A percentile compares a stretch with the other conserved stretches of the same genome.
phyloP scores from a whole-genome alignment of 2,797 vertebrate species.

The Trematomus bernacchii region DNA sequence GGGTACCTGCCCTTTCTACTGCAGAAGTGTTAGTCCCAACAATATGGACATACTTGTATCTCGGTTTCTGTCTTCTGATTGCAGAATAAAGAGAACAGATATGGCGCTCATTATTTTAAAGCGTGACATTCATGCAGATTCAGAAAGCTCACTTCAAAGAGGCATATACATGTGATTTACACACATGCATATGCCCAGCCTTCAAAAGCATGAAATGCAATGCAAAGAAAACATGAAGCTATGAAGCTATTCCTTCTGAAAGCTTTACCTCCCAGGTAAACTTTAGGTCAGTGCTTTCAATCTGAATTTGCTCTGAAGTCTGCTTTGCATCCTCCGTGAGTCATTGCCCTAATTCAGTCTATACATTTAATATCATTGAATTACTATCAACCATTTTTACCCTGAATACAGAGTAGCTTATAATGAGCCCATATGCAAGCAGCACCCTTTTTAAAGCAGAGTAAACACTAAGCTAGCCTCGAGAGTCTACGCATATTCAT shows the following conservation, averaged over 20 bases:
- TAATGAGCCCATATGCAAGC: constrained; percentile 68
- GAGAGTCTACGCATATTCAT: constrained; percentile 69
- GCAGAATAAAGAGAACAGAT: background rate
- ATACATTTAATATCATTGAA: constrained; percentile 57
- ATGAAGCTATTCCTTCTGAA: constrained; percentile 3
- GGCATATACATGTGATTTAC: background rate
- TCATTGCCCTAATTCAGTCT: constrained; percentile 44
- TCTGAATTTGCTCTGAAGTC: constrained; percentile 4
- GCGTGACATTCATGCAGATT: background rate
- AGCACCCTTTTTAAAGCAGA: constrained; percentile 60
- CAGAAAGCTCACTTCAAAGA: background rate
- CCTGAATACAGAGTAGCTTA: constrained; percentile 56
- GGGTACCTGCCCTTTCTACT: constrained; percentile 46
- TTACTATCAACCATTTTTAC: constrained; percentile 59
- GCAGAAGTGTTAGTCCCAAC: background rate
- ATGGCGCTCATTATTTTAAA: background rate
- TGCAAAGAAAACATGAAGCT: background rate
- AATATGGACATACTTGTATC: constrained; percentile 3
- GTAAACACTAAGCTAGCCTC: constrained; percentile 69
- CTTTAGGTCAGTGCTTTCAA: constrained; percentile 40
- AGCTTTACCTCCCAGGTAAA: constrained; percentile 32
- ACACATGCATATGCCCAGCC: background rate
- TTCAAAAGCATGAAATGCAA: constrained; percentile 13
- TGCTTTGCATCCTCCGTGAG: constrained; percentile 11
- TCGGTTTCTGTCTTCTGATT: constrained; percentile 12